Evolutionary conservation across 2,888 invertebrate species (phyloP).

Genomic region (Euplagia quadripunctaria): DNA sequence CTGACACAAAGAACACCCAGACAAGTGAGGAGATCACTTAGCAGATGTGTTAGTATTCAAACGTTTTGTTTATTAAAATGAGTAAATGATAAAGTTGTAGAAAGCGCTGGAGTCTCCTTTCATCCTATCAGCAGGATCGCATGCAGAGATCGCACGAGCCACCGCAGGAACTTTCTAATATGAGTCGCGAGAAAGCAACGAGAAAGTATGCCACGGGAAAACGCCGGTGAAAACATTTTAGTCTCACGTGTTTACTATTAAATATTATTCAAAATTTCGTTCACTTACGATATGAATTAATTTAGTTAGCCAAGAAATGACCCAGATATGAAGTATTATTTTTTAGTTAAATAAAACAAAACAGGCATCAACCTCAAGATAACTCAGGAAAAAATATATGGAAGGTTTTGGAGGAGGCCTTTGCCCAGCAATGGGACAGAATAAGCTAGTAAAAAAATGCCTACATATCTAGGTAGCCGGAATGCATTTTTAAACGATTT

Average conservation of each 20-base stretch:
- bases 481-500: background rate
- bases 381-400: background rate
- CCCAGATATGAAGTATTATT: background rate
- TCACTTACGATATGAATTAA: background rate
- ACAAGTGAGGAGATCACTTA: too few relatives aligned
- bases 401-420: background rate
- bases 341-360: background rate
- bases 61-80: background rate
- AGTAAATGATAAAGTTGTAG: constrained; percentile 5
- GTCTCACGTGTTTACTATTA: constrained; percentile 27
- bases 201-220: constrained; percentile 78
- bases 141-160: constrained; percentile 60
- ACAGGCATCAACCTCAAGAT: background rate
- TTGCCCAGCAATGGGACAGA: background rate
- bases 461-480: background rate
- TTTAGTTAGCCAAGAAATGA: background rate
- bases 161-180: constrained; percentile 79
- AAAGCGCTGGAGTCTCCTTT: constrained; percentile 41
- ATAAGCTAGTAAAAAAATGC: background rate
- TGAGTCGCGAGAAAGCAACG: constrained; percentile 75
- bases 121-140: constrained; percentile 55
- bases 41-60: too few relatives aligned
- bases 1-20: background rate
- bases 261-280: constrained; percentile 11
- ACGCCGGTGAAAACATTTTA: constrained; percentile 61